These are phyloP conservation scores for Cephalopachus bancanus DNA, from an alignment of 2,797 vertebrate genomes.

Conservation along the genomic window DNA sequence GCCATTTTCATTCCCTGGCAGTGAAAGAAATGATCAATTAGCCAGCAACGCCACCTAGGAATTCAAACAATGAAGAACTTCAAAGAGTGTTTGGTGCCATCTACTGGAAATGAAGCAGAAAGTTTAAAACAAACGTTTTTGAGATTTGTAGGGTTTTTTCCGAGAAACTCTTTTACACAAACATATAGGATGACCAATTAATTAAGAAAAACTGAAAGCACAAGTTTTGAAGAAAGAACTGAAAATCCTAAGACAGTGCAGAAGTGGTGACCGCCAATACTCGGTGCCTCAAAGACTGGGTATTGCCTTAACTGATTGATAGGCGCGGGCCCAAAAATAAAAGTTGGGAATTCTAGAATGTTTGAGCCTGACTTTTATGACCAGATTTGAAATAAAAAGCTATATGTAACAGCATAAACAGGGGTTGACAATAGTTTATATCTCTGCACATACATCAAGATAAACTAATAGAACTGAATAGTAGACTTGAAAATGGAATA, in stretches of 20 bases:
- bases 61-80: slow-evolving; percentile 39
- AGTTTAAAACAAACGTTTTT: slow-evolving; percentile 46
- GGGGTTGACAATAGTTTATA: neutral
- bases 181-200: slow-evolving; percentile 31
- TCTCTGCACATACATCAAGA: slow-evolving; percentile 38
- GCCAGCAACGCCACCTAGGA: neutral
- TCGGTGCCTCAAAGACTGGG: neutral
- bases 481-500: slow-evolving; percentile 40
- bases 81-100: slow-evolving; percentile 78
- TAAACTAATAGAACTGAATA: neutral
- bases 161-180: slow-evolving; percentile 58
- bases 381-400: slow-evolving; percentile 56
- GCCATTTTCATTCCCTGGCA: neutral
- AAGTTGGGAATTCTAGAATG: slow-evolving; percentile 27
- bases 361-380: slow-evolving; percentile 48
- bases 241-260: slow-evolving; percentile 36
- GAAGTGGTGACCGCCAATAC: neutral
- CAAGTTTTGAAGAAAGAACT: slow-evolving; percentile 23
- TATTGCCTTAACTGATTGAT: neutral
- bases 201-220: neutral
- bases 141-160: neutral
- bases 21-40: slow-evolving; percentile 26
- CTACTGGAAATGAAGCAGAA: slow-evolving; percentile 74
- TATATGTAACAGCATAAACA: slow-evolving; percentile 5
- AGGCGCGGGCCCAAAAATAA: neutral